A percentile compares a stretch with the other conserved stretches of the same genome.
phyloP scores from a whole-genome alignment of 1,140 invertebrate genomes.

The Drosophila carrolli region DNA sequence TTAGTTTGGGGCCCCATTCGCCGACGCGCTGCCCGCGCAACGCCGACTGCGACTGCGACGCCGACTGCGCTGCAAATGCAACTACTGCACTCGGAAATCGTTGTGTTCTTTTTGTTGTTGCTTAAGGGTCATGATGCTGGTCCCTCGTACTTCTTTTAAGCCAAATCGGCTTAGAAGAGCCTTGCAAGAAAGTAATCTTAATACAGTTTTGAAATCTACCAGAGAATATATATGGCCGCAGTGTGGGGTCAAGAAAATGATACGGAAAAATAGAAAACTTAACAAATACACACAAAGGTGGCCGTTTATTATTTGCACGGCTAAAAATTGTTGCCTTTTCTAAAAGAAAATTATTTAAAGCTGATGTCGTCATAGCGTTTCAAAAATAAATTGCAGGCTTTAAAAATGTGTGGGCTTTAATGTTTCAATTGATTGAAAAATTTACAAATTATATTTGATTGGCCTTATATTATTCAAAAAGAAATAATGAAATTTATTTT shows the following conservation, averaged over 20 bases:
- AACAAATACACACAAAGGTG: slow-evolving; percentile 1
- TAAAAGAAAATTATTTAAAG: too few species aligned
- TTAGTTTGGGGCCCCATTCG: slow-evolving; percentile 20
- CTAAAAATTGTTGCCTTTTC: too few species aligned
- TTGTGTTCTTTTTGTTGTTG: slow-evolving; percentile 8
- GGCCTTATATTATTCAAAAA: too few species aligned
- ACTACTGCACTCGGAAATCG: slow-evolving; percentile 11
- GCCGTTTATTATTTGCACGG: not conserved
- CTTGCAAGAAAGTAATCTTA: slow-evolving; percentile 36
- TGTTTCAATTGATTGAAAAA: too few species aligned
- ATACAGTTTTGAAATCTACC: slow-evolving; percentile 11
- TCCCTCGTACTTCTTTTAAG: slow-evolving; percentile 49
- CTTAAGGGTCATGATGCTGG: slow-evolving; percentile 17
- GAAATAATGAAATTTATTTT: too few species aligned
- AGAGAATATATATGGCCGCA: not conserved
- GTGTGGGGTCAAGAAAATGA: not conserved
- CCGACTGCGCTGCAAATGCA: slow-evolving; percentile 42
- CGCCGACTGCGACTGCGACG: slow-evolving; percentile 30
- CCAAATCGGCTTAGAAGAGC: slow-evolving; percentile 59
- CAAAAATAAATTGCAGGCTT: too few species aligned
- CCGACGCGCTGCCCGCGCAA: slow-evolving; percentile 15
- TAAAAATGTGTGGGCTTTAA: too few species aligned
- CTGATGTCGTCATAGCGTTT: too few species aligned
- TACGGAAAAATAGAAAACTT: not conserved
- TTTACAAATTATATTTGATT: too few species aligned